A percentile compares a stretch with the other conserved stretches of the same genome.
phyloP scores from a whole-genome alignment of 2,113 vertebrate genomes.

The Sarotherodon lohbergeri region DNA sequence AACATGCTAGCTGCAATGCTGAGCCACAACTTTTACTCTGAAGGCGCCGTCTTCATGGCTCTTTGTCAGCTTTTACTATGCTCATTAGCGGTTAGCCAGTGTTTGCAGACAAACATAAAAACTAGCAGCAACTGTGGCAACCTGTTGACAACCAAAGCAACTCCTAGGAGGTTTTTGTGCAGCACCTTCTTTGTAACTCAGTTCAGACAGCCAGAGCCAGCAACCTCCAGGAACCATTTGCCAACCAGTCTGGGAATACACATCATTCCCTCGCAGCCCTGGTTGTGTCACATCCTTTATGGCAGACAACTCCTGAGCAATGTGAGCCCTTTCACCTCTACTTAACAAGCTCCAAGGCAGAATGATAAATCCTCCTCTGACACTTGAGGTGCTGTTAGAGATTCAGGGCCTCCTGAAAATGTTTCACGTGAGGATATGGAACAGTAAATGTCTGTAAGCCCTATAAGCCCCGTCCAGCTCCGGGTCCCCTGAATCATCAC shows the following conservation, averaged over 20 bases:
- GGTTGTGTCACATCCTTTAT: not conserved
- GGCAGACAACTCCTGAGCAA: not conserved
- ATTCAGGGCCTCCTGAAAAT: not conserved
- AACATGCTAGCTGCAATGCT: not conserved
- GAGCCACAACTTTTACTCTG: not conserved
- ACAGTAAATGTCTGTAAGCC: constrained; percentile 49
- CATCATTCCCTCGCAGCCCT: not conserved
- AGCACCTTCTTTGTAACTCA: not conserved
- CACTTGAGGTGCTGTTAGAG: not conserved
- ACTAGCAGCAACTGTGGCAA: not conserved
- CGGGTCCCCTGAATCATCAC: constrained; percentile 13
- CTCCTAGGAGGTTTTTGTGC: not conserved
- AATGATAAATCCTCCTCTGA: not conserved
- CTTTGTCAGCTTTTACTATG: not conserved
- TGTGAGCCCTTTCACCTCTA: not conserved
- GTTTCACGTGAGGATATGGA: constrained; percentile 4
- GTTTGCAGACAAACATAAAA: not conserved
- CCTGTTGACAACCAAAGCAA: not conserved
- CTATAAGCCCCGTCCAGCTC: constrained; percentile 3
- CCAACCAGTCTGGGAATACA: not conserved
- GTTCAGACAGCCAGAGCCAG: not conserved
- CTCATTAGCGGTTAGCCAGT: not conserved
- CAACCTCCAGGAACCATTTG: not conserved
- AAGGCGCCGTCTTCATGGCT: not conserved
- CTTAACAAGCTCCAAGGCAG: not conserved